Evolutionary conservation across 1,140 invertebrate species (phyloP).

Genomic region (Eueides isabella): DNA sequence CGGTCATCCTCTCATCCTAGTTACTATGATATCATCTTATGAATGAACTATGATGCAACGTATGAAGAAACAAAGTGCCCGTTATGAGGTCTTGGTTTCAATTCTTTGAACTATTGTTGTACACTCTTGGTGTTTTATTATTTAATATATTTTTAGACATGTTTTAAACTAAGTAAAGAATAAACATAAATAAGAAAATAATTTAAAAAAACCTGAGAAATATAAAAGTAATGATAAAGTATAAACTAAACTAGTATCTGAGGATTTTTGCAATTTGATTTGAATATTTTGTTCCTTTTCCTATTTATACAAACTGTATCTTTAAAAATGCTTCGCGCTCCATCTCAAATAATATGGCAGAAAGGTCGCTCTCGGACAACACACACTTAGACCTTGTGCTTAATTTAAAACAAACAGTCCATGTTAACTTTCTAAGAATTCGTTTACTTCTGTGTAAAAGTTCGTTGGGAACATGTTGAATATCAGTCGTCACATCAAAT

Average conservation of each 20-base stretch:
- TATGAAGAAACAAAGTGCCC: conserved; percentile 7
- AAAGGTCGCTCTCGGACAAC: conserved; percentile 33
- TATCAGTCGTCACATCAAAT: conserved; percentile 10
- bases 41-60: conserved; percentile 52
- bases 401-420: conserved; percentile 36
- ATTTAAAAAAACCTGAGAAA: no score
- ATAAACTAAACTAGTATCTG: no score
- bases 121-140: not conserved
- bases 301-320: not conserved
- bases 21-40: conserved; percentile 42
- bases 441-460: conserved; percentile 27
- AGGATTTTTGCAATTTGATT: not conserved
- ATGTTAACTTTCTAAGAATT: conserved; percentile 27
- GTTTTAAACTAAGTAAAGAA: no score
- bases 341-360: conserved; percentile 25
- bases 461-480: not conserved
- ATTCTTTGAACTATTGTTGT: not conserved
- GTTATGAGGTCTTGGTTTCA: not conserved
- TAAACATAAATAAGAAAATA: no score
- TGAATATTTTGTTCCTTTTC: not conserved
- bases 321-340: not conserved
- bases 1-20: conserved; percentile 39
- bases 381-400: conserved; percentile 33
- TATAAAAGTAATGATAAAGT: no score
- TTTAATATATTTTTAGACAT: not conserved